Evolutionary conservation across 2,113 vertebrate species (phyloP).

Genomic region (Caranx melampygus): DNA sequence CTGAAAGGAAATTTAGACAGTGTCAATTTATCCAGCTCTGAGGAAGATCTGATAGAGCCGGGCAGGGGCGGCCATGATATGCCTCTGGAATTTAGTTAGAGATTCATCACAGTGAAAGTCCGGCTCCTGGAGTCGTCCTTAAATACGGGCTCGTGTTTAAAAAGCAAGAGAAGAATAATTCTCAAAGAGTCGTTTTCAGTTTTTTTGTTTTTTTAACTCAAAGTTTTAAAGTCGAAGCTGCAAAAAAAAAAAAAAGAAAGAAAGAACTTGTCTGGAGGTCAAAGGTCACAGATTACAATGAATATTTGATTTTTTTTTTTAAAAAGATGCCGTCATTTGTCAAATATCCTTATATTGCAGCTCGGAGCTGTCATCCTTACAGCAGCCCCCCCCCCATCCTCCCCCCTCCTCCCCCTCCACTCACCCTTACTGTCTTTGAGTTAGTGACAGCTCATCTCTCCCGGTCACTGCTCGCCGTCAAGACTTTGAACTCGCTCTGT

Average conservation of each 20-base stretch:
- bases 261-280: conserved; percentile 53
- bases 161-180: neutral
- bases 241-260: neutral
- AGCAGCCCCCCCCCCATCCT: conserved; percentile 4
- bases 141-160: conserved; percentile 58
- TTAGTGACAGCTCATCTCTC: conserved; percentile 81
- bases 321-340: conserved; percentile 74
- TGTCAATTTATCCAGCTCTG: conserved; percentile 78
- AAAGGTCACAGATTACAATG: conserved; percentile 70
- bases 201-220: conserved; percentile 13
- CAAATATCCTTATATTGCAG: conserved; percentile 69
- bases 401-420: too few relatives aligned
- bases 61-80: conserved; percentile 49
- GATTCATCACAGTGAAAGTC: conserved; percentile 38
- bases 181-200: neutral
- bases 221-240: conserved; percentile 57
- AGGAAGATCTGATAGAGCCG: conserved; percentile 65
- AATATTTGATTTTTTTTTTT: conserved; percentile 53
- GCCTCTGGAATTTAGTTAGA: conserved; percentile 59
- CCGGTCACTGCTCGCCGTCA: conserved; percentile 72
- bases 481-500: conserved; percentile 79
- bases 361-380: conserved; percentile 73
- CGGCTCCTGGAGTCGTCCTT: conserved; percentile 43
- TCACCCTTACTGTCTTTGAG: conserved; percentile 66
- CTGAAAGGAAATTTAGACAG: conserved; percentile 78